Conservation (phyloP, 1,140 invertebrate genomes). For the Scaptomyza pallida region DNA sequence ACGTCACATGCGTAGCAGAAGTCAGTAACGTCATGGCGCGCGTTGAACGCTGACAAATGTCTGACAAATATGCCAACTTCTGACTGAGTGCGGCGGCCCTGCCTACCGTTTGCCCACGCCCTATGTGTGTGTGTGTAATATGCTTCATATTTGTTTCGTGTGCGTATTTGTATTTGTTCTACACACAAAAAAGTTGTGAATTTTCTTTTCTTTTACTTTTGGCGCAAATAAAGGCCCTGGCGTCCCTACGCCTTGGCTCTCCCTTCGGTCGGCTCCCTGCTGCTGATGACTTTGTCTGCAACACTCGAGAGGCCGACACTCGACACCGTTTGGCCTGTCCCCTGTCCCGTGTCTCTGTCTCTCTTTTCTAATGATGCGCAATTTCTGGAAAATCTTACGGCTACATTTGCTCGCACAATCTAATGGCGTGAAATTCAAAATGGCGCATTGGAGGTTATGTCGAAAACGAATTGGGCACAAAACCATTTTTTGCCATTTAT, state of each 20-base stretch:
- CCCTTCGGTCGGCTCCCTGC: background rate
- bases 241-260: background rate
- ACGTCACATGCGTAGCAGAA: slow-evolving; percentile 34
- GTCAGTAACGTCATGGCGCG: slow-evolving; percentile 39
- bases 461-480: background rate
- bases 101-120: background rate
- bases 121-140: slow-evolving; percentile 1
- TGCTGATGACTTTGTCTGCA: slow-evolving; percentile 61
- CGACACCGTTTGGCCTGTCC: slow-evolving; percentile 63
- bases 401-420: slow-evolving; percentile 47
- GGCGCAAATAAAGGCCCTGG: slow-evolving; percentile 58
- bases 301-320: slow-evolving; percentile 61
- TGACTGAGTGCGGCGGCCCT: slow-evolving; percentile 14
- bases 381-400: slow-evolving; percentile 72
- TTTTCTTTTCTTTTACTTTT: slow-evolving; percentile 56
- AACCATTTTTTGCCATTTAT: slow-evolving; percentile 71
- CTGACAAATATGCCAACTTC: slow-evolving; percentile 47
- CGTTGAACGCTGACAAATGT: slow-evolving; percentile 38
- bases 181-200: slow-evolving; percentile 68
- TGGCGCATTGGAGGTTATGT: slow-evolving; percentile 48
- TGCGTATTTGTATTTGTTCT: slow-evolving; percentile 61
- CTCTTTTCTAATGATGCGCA: slow-evolving; percentile 62
- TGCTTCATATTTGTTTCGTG: slow-evolving; percentile 7
- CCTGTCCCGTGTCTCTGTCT: background rate
- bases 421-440: slow-evolving; percentile 81